Conservation (phyloP, 2,797 vertebrate species). For the Scyliorhinus canicula region DNA sequence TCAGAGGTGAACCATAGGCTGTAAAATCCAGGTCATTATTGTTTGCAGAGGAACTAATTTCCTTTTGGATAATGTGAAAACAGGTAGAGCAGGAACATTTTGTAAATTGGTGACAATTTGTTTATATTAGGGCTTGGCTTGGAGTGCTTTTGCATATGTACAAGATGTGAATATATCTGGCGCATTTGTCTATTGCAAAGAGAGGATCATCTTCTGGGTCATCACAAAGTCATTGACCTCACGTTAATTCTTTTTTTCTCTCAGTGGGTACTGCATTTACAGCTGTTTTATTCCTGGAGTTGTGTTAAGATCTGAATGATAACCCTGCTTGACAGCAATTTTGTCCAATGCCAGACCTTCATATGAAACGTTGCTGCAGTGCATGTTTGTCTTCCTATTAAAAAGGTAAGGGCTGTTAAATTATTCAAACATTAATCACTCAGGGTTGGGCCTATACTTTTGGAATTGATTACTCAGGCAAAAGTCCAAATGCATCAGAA, state of each 20-base stretch:
- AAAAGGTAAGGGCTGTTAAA: not conserved
- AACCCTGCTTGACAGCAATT: not conserved
- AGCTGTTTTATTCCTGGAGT: not conserved
- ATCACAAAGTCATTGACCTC: not conserved
- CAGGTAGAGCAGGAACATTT: not conserved
- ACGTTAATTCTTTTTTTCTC: not conserved
- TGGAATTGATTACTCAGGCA: not conserved
- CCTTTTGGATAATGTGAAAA: not conserved
- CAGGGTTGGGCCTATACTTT: not conserved
- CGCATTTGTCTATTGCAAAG: not conserved
- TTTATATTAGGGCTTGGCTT: not conserved
- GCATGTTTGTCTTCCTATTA: not conserved
- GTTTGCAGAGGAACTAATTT: not conserved
- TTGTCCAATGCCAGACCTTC: not conserved
- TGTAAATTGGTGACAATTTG: not conserved
- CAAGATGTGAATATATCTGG: not conserved
- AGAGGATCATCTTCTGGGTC: not conserved
- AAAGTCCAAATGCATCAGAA: not conserved
- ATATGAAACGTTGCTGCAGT: not conserved
- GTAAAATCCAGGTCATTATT: not conserved
- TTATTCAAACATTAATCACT: conserved; percentile 19
- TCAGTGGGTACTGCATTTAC: not conserved
- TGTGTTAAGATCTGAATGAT: not conserved
- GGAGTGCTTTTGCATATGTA: not conserved
- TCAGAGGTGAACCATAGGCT: not conserved